Percentiles rank a stretch among this genome's conserved stretches.
These are phyloP conservation scores for Meles meles DNA, from an alignment of 2,113 vertebrate genomes.

Conservation along the genomic window DNA sequence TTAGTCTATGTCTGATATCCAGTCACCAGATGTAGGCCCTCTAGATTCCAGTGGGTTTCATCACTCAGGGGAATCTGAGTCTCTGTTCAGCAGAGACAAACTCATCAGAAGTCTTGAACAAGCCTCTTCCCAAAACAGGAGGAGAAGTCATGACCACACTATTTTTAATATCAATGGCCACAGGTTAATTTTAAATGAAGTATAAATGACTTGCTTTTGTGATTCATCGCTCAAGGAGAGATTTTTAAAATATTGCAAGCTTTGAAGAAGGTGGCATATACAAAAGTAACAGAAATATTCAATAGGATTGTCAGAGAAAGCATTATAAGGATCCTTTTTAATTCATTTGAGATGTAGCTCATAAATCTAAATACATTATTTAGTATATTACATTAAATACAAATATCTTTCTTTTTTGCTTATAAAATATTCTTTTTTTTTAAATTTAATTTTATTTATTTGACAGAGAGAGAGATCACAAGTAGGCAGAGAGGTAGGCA, in stretches of 20 bases:
- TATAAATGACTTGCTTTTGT: neutral
- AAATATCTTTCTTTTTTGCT: neutral
- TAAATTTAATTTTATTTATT: too few relatives aligned
- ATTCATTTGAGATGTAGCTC: neutral
- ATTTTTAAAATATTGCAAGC: neutral
- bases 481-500: too few relatives aligned
- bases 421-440: slow-evolving; percentile 16
- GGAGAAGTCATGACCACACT: neutral
- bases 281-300: neutral
- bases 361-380: neutral
- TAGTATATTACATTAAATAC: neutral
- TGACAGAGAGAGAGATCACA: too few relatives aligned
- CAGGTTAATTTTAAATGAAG: neutral
- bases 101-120: neutral
- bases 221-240: neutral
- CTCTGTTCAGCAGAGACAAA: neutral
- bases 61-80: neutral
- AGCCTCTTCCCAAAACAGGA: neutral
- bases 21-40: accelerated
- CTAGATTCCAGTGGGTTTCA: neutral
- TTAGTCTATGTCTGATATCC: neutral
- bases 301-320: neutral
- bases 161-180: neutral
- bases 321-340: neutral
- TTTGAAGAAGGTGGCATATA: neutral